Percentiles rank a stretch among this genome's conserved stretches.
Conservation (phyloP, 2,113 vertebrate species). For the Plotosus lineatus region DNA sequence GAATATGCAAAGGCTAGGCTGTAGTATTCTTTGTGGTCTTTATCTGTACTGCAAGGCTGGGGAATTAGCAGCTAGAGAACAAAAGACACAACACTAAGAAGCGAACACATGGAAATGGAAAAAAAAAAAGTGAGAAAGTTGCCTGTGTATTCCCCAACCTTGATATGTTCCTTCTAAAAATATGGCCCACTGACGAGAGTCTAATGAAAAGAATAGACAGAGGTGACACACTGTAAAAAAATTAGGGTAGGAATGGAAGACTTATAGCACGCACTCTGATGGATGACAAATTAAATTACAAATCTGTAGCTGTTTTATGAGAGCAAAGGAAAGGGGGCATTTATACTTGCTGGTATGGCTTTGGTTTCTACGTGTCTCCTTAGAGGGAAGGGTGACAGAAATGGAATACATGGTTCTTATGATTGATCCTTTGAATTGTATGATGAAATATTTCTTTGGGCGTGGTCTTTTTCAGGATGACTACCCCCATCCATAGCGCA, state of each 20-base stretch:
- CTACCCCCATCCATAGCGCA: not conserved
- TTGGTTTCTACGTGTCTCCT: not conserved
- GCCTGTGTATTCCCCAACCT: slow-evolving; percentile 65
- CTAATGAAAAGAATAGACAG: slow-evolving; percentile 75
- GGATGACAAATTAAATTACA: not conserved
- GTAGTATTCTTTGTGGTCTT: slow-evolving; percentile 69
- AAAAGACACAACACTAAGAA: slow-evolving; percentile 63
- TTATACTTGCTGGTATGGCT: not conserved
- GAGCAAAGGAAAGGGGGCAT: too few species aligned
- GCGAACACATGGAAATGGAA: slow-evolving; percentile 70
- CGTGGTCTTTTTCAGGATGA: not conserved
- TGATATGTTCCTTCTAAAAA: slow-evolving; percentile 75
- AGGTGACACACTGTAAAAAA: slow-evolving; percentile 50
- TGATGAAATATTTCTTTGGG: not conserved
- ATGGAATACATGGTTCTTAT: not conserved
- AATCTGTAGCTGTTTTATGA: not conserved
- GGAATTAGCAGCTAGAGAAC: slow-evolving; percentile 61
- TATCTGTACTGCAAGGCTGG: slow-evolving; percentile 67
- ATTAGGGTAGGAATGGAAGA: not conserved
- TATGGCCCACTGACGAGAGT: slow-evolving; percentile 73
- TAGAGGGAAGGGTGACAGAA: not conserved
- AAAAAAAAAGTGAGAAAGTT: slow-evolving; percentile 60
- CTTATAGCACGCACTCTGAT: not conserved
- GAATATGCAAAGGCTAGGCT: slow-evolving; percentile 67
- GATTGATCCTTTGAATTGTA: not conserved